Base-by-base conservation (phyloP, 2,797 vertebrate species). In the Karalla daura region DNA sequence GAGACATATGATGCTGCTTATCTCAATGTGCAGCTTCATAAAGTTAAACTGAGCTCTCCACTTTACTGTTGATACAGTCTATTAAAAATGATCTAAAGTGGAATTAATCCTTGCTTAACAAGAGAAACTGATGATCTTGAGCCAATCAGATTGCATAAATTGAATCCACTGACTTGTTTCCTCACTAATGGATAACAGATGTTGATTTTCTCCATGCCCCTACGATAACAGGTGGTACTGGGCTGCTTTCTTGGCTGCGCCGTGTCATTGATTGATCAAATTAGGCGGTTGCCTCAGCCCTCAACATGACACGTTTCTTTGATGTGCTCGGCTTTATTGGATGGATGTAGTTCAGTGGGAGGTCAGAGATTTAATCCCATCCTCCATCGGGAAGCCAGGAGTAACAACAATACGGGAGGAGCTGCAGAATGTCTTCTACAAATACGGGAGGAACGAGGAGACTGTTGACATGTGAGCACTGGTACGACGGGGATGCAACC, bases 371-470 rank as follows among this genome's bases (percentile, higher is more conserved):
- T 65, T 68, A 67, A 85, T 84, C 81, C 74, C 46, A 50, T 47
- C 66, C 45, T 37, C 36, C 53, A 45, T 61, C 2, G 20, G 61
- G 68, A 85, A 81, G 78, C 69, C 59, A 64, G 62, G 69, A 75
- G 62, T 0, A 72, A 61, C 28, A 81, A 80, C 72, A 83, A 87
- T 78, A 83, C 39, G 64, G 70, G 78, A 60, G 2, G 49, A 55
- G 35, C 47, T 37, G 39, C 32, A 61, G 74, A 78, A 71, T 41
- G 18, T 25, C 14, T 20, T 79, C 36, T 52, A 60, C 66, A 84
- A 85, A 90, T 85, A 83, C 49, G 69, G 78, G 88, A 80, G 79
- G 76, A 82, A 74, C 21, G 62, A 69, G 67, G 5, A 24, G 58
- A 53, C 62, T 45, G 62, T 40, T 24, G 46, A 74, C 74, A 14